Evolutionary conservation across 2,888 invertebrate species (phyloP).

Genomic region (Argyresthia albistria): DNA sequence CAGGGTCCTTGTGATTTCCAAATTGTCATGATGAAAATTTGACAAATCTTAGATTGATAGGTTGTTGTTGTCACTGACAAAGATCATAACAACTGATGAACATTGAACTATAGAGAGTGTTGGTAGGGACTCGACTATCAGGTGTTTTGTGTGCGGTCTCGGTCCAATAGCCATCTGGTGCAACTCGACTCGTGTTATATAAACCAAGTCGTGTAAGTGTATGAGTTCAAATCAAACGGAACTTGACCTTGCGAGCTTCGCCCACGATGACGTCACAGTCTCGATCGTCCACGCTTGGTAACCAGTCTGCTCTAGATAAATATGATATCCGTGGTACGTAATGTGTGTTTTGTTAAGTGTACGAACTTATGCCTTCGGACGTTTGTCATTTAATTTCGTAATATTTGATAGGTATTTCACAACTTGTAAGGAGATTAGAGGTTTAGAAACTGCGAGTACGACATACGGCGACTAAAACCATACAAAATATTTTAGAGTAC

Average conservation of each 20-base stretch:
- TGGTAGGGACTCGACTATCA: too few relatives aligned
- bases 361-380: neutral
- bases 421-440: too few relatives aligned
- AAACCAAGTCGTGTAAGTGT: constrained; percentile 12
- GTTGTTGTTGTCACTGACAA: too few relatives aligned
- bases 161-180: constrained; percentile 15
- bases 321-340: neutral
- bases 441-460: too few relatives aligned
- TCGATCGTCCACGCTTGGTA: neutral
- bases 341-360: neutral
- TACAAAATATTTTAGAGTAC: too few relatives aligned
- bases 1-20: too few relatives aligned
- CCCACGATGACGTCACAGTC: neutral
- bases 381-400: neutral
- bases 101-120: too few relatives aligned
- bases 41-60: too few relatives aligned
- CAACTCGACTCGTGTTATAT: neutral
- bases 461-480: too few relatives aligned
- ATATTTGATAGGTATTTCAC: too few relatives aligned
- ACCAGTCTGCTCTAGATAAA: neutral
- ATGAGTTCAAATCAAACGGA: constrained; percentile 30
- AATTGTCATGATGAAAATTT: too few relatives aligned
- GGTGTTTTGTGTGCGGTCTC: neutral
- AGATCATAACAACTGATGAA: too few relatives aligned
- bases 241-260: constrained; percentile 43